phyloP scores from a whole-genome alignment of 2,113 vertebrate species.

The Proterorhinus semilunaris region DNA sequence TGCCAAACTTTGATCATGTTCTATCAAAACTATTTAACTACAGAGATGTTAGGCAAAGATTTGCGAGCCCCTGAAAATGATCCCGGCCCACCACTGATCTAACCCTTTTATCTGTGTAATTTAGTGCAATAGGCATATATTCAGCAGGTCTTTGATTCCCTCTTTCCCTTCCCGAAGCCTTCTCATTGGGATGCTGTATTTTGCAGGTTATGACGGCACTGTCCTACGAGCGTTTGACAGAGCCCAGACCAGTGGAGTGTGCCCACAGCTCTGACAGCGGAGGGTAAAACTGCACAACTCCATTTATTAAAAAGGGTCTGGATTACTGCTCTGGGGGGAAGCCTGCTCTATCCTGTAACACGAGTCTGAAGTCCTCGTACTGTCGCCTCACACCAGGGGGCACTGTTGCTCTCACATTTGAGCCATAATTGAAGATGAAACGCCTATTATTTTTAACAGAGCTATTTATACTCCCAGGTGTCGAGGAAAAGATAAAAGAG shows the following conservation, averaged over 20 bases:
- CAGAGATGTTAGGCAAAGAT: too few relatives aligned
- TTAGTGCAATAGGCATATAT: constrained; percentile 23
- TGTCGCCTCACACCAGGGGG: constrained; percentile 64
- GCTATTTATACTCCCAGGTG: constrained; percentile 63
- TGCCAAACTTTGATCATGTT: too few relatives aligned
- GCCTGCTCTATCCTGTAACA: constrained; percentile 13
- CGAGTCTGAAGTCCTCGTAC: constrained; percentile 8
- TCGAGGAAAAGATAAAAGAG: constrained; percentile 46
- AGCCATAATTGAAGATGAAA: constrained; percentile 63
- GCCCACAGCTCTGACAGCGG: constrained; percentile 64
- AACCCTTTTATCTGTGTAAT: constrained; percentile 14
- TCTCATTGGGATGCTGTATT: constrained; percentile 17
- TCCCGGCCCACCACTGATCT: too few relatives aligned
- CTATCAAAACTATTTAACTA: too few relatives aligned
- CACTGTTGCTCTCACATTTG: constrained; percentile 62
- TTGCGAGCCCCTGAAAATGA: too few relatives aligned
- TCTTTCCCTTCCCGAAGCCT: background rate
- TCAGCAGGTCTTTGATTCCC: constrained; percentile 42
- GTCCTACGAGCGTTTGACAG: constrained; percentile 78
- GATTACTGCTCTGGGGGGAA: constrained; percentile 30
- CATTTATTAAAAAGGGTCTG: constrained; percentile 14
- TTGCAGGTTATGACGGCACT: constrained; percentile 79
- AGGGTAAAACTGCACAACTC: constrained; percentile 43
- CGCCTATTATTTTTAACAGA: constrained; percentile 61
- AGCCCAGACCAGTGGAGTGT: constrained; percentile 60